A percentile compares a stretch with the other conserved stretches of the same genome.
Conservation (phyloP, 2,888 invertebrate species). For the Eurois occulta region DNA sequence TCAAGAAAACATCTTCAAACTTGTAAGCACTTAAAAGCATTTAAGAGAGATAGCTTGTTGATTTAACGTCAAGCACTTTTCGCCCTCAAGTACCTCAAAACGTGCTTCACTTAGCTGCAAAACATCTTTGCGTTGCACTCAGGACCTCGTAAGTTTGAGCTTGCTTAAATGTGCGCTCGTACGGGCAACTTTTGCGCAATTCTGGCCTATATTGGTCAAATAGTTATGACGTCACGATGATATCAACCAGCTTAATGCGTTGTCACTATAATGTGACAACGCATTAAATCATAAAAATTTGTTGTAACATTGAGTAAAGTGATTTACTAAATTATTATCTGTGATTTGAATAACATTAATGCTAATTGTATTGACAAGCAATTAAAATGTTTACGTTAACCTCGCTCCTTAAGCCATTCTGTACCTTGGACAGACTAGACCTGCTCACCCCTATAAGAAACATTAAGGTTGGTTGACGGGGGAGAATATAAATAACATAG, state of each 20-base stretch:
- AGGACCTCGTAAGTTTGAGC: slow-evolving; percentile 23
- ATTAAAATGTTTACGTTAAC: neutral
- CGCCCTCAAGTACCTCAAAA: slow-evolving; percentile 33
- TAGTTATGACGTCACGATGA: neutral
- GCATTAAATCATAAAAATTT: neutral
- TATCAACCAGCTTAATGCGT: neutral
- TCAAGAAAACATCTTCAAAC: slow-evolving; percentile 21
- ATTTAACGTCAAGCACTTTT: slow-evolving; percentile 30
- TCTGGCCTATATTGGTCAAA: neutral
- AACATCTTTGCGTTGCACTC: slow-evolving; percentile 61
- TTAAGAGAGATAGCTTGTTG: slow-evolving; percentile 1
- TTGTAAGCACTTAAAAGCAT: slow-evolving; percentile 23
- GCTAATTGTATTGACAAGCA: neutral
- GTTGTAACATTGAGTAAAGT: neutral
- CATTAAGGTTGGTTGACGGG: neutral
- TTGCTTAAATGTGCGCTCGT: slow-evolving; percentile 17
- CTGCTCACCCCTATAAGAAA: neutral
- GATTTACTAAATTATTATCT: neutral
- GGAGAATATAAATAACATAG: neutral
- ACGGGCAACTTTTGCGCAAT: slow-evolving; percentile 12
- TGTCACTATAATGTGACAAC: neutral
- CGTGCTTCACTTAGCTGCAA: slow-evolving; percentile 32
- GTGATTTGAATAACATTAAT: neutral
- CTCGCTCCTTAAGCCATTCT: neutral
- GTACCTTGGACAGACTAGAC: too few relatives aligned